Evolutionary conservation across 2,113 vertebrate species (phyloP).

Genomic region (Centropus bengalensis): DNA sequence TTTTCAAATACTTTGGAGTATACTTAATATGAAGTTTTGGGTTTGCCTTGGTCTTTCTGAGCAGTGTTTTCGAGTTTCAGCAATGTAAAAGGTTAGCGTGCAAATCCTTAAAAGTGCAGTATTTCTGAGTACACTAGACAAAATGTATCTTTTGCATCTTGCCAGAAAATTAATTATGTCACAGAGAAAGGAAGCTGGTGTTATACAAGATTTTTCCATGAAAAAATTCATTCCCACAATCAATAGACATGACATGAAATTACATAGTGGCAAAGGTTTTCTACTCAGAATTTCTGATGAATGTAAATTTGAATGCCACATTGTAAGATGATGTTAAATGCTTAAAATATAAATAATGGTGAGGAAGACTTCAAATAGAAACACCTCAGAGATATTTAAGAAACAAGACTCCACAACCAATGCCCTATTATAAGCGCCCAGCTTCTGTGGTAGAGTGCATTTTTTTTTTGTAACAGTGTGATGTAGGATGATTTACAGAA

Average conservation of each 20-base stretch:
- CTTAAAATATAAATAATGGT: not conserved
- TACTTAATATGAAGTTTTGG: not conserved
- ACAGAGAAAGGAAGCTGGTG: constrained; percentile 1
- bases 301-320: constrained; percentile 14
- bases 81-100: not conserved
- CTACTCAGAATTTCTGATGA: not conserved
- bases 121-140: not conserved
- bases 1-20: not conserved
- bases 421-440: not conserved
- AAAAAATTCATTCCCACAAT: not conserved
- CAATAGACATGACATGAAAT: not conserved
- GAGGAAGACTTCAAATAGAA: not conserved
- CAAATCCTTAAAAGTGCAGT: not conserved
- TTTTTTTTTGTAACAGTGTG: not conserved
- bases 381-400: not conserved
- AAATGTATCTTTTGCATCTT: not conserved
- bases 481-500: not conserved
- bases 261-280: not conserved
- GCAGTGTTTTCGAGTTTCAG: not conserved
- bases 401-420: constrained; percentile 1
- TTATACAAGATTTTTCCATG: constrained; percentile 1
- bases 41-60: not conserved
- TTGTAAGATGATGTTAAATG: not conserved
- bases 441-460: not conserved
- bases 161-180: constrained; percentile 41